Evolutionary conservation across 1,140 invertebrate species (phyloP), one percentile per base, ranked within the genome.

Genomic region (Triops longicaudatus): DNA sequence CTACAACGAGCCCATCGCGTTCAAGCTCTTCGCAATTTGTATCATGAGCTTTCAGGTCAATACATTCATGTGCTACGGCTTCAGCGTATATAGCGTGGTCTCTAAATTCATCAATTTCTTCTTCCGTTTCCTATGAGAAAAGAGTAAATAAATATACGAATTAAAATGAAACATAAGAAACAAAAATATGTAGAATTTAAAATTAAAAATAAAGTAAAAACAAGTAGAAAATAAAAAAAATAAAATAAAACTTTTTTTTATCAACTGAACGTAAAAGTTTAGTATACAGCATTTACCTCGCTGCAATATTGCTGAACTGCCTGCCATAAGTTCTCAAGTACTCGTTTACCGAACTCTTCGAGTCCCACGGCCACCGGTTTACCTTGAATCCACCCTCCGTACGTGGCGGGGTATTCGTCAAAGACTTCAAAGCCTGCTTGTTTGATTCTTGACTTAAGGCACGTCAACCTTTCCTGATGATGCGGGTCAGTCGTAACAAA

Each of bases 251-350:
- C n/a, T n/a, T n/a, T n/a, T 7, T 37, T 7, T 2, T 37, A 37
- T 4, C 31, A 37, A 37, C 31, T 37, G 7, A 26, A 77, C 27
- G 6, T 31, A 75, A 12, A 14, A 79, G 3, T 27, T 14, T 14
- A 26, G 42, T 27, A 31, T 41, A 41, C 31, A 14, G 26, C 37
- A 37, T 31, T 76, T 43, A 43, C 42, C 41, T 50, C 72, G 31
- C 37, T 72, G 83, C n/a, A 79, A 72, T 75, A 81, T 83, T 37
- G 26, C 37, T 81, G 76, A 17, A 86, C 80, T 6, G 83, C 83
- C 80, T 82, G 83, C 82, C 83, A 84, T 37, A 86, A 78, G 77
- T 83, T 83, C 75, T 84, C 83, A 22, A 86, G 79, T 7, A 85
- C 83, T 75, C 82, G 77, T 28, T 81, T 74, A 11, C 83, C 85